Evolutionary conservation across 2,888 invertebrate species (phyloP).

Genomic region (Brachyptera putata): DNA sequence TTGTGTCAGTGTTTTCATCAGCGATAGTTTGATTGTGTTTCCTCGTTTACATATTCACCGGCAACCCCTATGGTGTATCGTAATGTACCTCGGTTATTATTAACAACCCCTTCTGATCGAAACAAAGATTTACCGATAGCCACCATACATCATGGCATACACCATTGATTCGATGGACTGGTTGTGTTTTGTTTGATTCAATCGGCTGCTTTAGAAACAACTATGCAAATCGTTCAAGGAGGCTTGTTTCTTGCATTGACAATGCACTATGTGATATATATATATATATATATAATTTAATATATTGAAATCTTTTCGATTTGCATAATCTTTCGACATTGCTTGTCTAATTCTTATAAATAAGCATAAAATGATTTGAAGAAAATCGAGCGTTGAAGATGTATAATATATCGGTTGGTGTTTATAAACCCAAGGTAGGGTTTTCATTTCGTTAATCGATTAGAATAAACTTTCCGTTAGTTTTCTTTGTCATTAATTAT

Average conservation of each 20-base stretch:
- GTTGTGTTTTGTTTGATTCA: not conserved
- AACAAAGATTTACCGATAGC: not conserved
- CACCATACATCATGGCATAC: not conserved
- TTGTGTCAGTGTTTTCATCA: not conserved
- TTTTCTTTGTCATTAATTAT: no score
- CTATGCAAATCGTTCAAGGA: not conserved
- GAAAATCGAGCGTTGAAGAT: not conserved
- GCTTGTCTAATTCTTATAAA: not conserved
- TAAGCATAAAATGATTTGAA: not conserved
- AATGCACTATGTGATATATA: not conserved
- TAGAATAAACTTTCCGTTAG: no score
- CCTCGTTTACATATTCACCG: slow-evolving; percentile 1
- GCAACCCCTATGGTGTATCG: not conserved
- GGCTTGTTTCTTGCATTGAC: not conserved
- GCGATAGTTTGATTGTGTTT: no score
- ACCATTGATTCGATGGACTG: not conserved
- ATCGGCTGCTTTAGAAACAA: not conserved
- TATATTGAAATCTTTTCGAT: slow-evolving; percentile 4
- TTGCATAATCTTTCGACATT: slow-evolving; percentile 11
- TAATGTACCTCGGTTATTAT: not conserved
- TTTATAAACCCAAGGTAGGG: no score
- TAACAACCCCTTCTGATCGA: not conserved
- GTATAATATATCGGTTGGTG: not conserved
- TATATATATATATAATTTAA: not conserved
- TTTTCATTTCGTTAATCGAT: no score